A percentile compares a stretch with the other conserved stretches of the same genome.
Evolutionary conservation across 2,797 vertebrate genomes (phyloP).

Genomic region (Kryptolebias ocellatus): DNA sequence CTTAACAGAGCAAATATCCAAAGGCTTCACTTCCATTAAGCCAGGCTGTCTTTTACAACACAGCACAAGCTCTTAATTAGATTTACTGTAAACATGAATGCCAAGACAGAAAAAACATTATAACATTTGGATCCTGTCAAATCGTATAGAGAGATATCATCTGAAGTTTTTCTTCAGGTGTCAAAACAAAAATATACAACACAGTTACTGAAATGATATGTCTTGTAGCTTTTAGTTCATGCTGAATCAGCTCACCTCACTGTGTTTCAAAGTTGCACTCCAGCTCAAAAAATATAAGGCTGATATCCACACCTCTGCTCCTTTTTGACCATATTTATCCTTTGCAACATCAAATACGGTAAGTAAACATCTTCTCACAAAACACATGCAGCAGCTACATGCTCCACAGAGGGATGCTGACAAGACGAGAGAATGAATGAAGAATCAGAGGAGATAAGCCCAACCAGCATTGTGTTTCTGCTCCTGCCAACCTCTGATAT

Average conservation of each 20-base stretch:
- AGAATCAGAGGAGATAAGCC: constrained; percentile 8
- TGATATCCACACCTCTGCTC: constrained; percentile 47
- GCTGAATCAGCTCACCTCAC: constrained; percentile 55
- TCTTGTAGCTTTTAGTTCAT: constrained; percentile 32
- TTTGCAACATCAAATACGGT: constrained; percentile 23
- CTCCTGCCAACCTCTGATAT: constrained; percentile 29
- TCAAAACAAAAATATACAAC: background rate
- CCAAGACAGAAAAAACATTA: constrained; percentile 15
- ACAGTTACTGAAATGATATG: constrained; percentile 15
- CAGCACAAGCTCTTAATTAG: constrained; percentile 46
- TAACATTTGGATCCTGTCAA: constrained; percentile 12
- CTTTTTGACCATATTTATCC: constrained; percentile 33
- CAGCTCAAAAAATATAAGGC: constrained; percentile 41
- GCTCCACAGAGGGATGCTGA: background rate
- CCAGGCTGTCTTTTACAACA: constrained; percentile 45
- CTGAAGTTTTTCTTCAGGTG: background rate
- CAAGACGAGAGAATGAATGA: constrained; percentile 9
- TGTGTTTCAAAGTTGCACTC: constrained; percentile 40
- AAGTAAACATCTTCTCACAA: constrained; percentile 18
- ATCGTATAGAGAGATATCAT: background rate
- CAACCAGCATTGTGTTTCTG: constrained; percentile 27
- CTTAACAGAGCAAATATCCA: constrained; percentile 73
- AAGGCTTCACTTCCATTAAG: constrained; percentile 61
- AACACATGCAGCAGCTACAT: constrained; percentile 1
- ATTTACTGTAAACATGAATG: constrained; percentile 58